Evolutionary conservation across 2,888 invertebrate genomes (phyloP).

Genomic region (Stramonita haemastoma): DNA sequence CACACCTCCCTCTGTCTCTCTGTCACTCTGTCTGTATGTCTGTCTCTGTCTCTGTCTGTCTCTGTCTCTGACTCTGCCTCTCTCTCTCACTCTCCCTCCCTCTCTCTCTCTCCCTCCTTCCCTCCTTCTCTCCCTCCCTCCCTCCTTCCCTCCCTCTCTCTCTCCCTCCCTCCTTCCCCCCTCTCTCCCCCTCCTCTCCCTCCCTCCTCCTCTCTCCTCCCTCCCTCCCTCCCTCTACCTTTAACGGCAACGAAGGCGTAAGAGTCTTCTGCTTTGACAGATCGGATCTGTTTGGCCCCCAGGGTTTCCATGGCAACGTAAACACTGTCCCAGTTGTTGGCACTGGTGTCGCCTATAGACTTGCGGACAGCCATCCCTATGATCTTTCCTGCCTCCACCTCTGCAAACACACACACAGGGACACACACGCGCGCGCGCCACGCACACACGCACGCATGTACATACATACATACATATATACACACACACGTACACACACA

Average conservation of each 20-base stretch:
- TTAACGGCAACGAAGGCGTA: conserved; percentile 43
- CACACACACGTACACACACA: no score
- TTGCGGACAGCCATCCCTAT: conserved; percentile 37
- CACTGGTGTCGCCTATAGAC: conserved; percentile 4
- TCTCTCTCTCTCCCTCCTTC: no score
- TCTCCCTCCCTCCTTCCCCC: not conserved
- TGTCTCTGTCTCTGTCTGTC: no score
- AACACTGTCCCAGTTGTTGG: conserved; percentile 37
- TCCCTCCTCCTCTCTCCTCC: not conserved
- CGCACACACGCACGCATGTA: not conserved
- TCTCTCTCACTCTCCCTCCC: no score
- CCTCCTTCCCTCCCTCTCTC: no score
- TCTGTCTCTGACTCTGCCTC: no score
- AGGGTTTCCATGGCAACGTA: conserved; percentile 41
- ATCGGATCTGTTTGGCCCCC: conserved; percentile 37
- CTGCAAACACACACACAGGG: not conserved
- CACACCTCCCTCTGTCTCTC: no score
- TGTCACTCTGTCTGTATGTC: no score
- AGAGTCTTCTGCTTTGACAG: conserved; percentile 38
- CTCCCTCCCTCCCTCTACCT: conserved; percentile 23
- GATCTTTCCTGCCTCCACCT: conserved; percentile 18
- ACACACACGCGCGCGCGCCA: not conserved
- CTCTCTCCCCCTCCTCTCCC: not conserved
- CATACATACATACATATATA: not conserved
- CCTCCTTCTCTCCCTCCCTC: no score